A percentile compares a stretch with the other conserved stretches of the same genome.
phyloP scores from a whole-genome alignment of 2,113 vertebrate genomes.

The Neolamprologus ventralis region DNA sequence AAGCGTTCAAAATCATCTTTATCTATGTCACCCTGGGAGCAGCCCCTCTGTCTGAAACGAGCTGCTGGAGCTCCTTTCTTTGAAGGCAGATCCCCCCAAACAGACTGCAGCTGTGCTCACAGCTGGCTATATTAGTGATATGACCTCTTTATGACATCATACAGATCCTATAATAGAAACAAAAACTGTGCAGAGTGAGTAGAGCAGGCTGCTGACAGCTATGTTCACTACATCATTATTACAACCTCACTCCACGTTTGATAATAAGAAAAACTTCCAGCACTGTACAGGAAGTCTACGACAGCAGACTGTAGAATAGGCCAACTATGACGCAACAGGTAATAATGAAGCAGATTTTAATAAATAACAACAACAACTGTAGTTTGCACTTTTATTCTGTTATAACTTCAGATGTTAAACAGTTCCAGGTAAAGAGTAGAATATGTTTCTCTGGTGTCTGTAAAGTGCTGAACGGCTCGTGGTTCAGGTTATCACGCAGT shows the following conservation, averaged over 20 bases:
- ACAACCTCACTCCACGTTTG: neutral
- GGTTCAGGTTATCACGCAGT: neutral
- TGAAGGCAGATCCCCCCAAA: accelerated
- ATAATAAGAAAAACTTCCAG: neutral
- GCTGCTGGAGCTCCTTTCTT: neutral
- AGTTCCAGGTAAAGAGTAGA: accelerated
- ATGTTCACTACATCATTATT: neutral
- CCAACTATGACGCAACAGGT: accelerated
- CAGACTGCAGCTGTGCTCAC: neutral
- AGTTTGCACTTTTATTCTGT: neutral
- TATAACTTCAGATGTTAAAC: neutral
- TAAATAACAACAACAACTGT: accelerated
- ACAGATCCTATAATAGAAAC: neutral
- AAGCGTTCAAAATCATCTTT: neutral
- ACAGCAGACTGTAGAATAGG: neutral
- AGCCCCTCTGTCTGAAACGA: neutral
- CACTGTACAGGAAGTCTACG: accelerated
- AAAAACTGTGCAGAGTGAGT: neutral
- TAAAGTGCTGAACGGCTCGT: accelerated
- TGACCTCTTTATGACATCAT: neutral
- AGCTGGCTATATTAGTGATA: neutral
- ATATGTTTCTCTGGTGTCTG: neutral
- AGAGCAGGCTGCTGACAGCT: neutral
- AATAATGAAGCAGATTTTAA: neutral
- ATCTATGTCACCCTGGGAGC: neutral